Base-by-base conservation (phyloP, 92 coral and sea anemone species). In the Zoanthus sociatus region DNA sequence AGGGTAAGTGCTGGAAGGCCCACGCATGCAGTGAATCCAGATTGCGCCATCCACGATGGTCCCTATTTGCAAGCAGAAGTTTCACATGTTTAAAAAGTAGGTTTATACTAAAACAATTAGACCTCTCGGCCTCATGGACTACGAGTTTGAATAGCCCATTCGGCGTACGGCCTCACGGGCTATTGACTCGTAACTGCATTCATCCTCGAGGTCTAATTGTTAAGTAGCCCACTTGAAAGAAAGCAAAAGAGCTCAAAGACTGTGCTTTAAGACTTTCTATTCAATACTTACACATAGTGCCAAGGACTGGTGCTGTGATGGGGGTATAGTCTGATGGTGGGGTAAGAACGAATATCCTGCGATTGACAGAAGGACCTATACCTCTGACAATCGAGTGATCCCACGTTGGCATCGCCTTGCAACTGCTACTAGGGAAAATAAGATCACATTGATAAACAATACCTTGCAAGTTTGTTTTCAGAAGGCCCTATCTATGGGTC, bases 31-130 rank as follows among this genome's bases (percentile, higher is more conserved):
- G 83, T 1, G 99, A 95, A 3, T 95, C 93, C 11, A 97, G 87
- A 77, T 95, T 94, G 5, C 96, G 96, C 99, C 99, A 97, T 2
- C 99, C 99, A 30, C 95, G 94, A 72, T 97, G 98, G 64, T 70
- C 84, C 71, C 98, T 94, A 76, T 10, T 14, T 48, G 21, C 17
- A 72, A 3, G 45, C 9, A 31, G 31, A 1, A 69, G 21, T 7
- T 69, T n/a, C n/a, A n/a, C n/a, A n/a, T n/a, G n/a, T n/a, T n/a
- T n/a, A n/a, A n/a, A n/a, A n/a, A n/a, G n/a, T n/a, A n/a, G n/a
- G n/a, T n/a, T n/a, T n/a, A n/a, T n/a, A n/a, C n/a, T n/a, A n/a
- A n/a, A n/a, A n/a, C n/a, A n/a, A n/a, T n/a, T n/a, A n/a, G n/a
- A n/a, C n/a, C n/a, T n/a, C n/a, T n/a, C n/a, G n/a, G n/a, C n/a